Percentiles rank a stretch among this genome's conserved stretches.
phyloP scores from a whole-genome alignment of 2,113 vertebrate species.

The Colius striatus region DNA sequence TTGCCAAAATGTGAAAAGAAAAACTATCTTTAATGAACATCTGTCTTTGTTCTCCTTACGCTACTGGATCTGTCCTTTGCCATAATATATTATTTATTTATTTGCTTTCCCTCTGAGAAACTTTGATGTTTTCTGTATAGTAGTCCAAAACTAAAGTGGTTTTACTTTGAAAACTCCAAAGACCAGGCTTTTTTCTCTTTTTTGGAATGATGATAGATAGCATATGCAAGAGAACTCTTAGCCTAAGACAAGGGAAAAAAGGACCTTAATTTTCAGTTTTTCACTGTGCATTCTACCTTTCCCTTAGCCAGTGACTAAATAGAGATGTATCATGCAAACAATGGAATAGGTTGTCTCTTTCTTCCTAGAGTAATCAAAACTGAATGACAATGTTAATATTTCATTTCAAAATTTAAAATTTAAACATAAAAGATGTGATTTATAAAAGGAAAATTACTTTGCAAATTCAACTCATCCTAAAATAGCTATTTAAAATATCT shows the following conservation, averaged over 20 bases:
- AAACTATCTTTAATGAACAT: not conserved
- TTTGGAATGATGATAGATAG: not conserved
- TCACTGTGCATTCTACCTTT: not conserved
- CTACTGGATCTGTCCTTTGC: not conserved
- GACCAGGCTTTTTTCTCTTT: not conserved
- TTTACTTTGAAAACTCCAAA: not conserved
- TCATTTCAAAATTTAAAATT: not conserved
- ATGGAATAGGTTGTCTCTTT: not conserved
- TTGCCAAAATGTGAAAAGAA: not conserved
- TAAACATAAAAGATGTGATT: not conserved
- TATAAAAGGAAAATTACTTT: not conserved
- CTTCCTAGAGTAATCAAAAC: not conserved
- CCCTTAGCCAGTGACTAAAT: not conserved
- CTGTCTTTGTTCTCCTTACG: not conserved
- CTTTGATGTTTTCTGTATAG: not conserved
- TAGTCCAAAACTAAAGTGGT: not conserved
- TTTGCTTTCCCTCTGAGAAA: not conserved
- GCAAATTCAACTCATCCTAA: not conserved
- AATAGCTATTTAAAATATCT: not conserved
- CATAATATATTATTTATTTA: not conserved
- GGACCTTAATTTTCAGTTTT: not conserved
- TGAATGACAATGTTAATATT: not conserved
- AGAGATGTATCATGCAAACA: not conserved
- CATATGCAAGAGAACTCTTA: not conserved
- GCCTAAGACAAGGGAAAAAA: not conserved